Conservation (phyloP, 2,797 vertebrate genomes). For the Coregonus ussuriensis region DNA sequence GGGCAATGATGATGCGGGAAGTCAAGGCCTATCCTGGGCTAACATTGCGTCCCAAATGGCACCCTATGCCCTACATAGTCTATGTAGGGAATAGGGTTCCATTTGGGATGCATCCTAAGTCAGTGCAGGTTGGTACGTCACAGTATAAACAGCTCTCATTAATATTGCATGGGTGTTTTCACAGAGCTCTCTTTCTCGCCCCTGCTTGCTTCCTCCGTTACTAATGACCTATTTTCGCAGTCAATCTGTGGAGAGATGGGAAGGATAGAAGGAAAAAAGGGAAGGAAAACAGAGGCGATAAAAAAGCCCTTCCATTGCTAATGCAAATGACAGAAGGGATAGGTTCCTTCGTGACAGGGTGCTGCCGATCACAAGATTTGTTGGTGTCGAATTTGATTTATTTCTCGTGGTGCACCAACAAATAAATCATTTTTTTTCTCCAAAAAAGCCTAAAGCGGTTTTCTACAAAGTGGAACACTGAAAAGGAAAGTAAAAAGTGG, state of each 20-base stretch:
- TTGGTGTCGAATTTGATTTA: conserved; percentile 46
- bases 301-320: conserved; percentile 60
- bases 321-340: conserved; percentile 57
- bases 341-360: conserved; percentile 38
- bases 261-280: conserved; percentile 46
- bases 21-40: too few species aligned
- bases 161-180: conserved; percentile 71
- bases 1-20: too few species aligned
- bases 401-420: conserved; percentile 15
- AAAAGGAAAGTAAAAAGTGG: not conserved
- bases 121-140: conserved; percentile 53
- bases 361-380: conserved; percentile 45
- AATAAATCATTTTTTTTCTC: conserved; percentile 14
- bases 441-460: not conserved
- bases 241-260: conserved; percentile 58
- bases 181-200: conserved; percentile 61
- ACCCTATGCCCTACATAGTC: not conserved
- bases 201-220: conserved; percentile 57
- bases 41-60: too few species aligned
- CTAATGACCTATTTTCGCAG: conserved; percentile 78
- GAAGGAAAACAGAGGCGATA: conserved; percentile 40
- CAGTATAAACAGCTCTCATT: conserved; percentile 59
- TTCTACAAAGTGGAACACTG: not conserved
- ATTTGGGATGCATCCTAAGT: conserved; percentile 3
- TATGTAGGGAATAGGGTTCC: not conserved